Evolutionary conservation across 2,113 vertebrate genomes (phyloP).

Genomic region (Melanerpes aurifrons): DNA sequence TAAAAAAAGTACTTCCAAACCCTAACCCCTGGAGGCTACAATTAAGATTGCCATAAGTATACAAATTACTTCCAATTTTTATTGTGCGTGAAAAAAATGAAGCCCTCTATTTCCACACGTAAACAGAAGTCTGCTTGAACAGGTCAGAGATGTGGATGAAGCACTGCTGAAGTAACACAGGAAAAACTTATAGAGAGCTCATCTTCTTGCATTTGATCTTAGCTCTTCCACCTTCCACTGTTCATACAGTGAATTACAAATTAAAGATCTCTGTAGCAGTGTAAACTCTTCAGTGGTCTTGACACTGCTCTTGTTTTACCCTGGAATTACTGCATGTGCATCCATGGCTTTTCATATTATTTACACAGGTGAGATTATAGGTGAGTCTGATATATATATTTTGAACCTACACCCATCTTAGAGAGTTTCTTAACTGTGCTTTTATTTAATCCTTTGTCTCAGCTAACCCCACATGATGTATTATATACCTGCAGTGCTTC

Average conservation of each 20-base stretch:
- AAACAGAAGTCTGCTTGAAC: not conserved
- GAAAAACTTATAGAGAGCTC: not conserved
- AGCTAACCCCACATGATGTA: constrained; percentile 16
- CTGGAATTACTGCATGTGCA: not conserved
- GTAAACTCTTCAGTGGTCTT: not conserved
- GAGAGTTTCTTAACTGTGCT: not conserved
- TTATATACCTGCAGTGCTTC: not conserved
- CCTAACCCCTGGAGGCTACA: not conserved
- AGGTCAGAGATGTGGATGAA: not conserved
- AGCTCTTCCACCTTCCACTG: not conserved
- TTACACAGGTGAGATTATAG: not conserved
- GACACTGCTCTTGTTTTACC: not conserved
- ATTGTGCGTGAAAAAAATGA: not conserved
- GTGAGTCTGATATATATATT: not conserved
- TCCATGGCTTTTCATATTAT: not conserved
- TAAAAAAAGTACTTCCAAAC: not conserved
- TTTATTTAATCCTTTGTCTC: not conserved
- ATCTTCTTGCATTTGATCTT: not conserved
- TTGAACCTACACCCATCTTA: not conserved
- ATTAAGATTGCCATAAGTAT: not conserved
- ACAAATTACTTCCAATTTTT: constrained; percentile 24
- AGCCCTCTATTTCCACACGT: not conserved
- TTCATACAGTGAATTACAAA: not conserved
- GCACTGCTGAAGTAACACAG: not conserved
- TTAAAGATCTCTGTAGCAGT: not conserved